Evolutionary conservation across 2,888 invertebrate species (phyloP).

Genomic region (Drosophila barbarae): DNA sequence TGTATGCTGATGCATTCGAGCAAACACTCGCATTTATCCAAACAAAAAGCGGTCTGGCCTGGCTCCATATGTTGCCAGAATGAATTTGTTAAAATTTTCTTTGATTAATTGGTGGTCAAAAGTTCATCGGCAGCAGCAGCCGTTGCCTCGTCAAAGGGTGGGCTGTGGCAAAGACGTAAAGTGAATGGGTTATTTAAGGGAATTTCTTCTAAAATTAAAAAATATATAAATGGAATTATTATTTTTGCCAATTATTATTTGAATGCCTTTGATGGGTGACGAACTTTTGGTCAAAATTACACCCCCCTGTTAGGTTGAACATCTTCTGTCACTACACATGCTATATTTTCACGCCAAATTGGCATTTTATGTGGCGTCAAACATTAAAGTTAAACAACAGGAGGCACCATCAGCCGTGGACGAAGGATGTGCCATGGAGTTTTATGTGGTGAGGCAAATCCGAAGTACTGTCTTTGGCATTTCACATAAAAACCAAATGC

Average conservation of each 20-base stretch:
- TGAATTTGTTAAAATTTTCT: constrained; percentile 69
- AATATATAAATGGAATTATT: not conserved
- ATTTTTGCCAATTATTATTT: no score
- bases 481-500: constrained; percentile 67
- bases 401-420: constrained; percentile 27
- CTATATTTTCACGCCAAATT: constrained; percentile 58
- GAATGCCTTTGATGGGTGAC: no score
- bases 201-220: not conserved
- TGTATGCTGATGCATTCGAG: constrained; percentile 35
- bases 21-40: constrained; percentile 39
- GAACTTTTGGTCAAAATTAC: not conserved
- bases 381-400: constrained; percentile 48
- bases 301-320: not conserved
- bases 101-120: constrained; percentile 75
- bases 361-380: constrained; percentile 60
- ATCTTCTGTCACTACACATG: not conserved
- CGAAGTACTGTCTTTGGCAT: constrained; percentile 33
- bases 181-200: not conserved
- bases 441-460: constrained; percentile 58
- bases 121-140: constrained; percentile 63
- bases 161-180: not conserved
- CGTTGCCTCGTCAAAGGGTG: constrained; percentile 42
- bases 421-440: constrained; percentile 14
- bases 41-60: constrained; percentile 62
- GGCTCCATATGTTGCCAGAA: constrained; percentile 67